Percentiles rank a stretch among this genome's conserved stretches.
Evolutionary conservation across 2,888 invertebrate genomes (phyloP).

Genomic region (Teinopalpus imperialis): DNA sequence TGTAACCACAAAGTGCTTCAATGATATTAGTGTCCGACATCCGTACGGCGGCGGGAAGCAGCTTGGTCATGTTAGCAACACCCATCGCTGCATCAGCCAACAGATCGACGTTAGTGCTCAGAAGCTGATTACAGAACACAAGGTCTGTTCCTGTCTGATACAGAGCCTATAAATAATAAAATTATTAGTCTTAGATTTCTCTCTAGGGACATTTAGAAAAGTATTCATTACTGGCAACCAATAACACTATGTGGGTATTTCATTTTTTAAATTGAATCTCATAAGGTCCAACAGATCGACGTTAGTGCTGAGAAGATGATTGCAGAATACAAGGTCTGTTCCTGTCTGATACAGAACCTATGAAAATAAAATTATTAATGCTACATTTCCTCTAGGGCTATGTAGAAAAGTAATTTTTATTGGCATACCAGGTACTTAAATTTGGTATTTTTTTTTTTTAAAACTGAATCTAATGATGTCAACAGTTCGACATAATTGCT

Average conservation of each 20-base stretch:
- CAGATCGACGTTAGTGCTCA: conserved; percentile 61
- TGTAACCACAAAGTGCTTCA: conserved; percentile 62
- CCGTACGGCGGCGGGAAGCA: conserved; percentile 62
- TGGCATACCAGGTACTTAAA: no score
- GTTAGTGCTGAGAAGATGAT: conserved; percentile 63
- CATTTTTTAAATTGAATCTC: no score
- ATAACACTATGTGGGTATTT: no score
- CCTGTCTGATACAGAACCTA: conserved; percentile 67
- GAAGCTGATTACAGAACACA: conserved; percentile 68
- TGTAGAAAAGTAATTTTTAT: no score
- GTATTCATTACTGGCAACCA: no score
- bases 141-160: conserved; percentile 66
- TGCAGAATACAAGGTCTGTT: conserved; percentile 70
- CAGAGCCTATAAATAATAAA: conserved; percentile 53
- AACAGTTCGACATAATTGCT: conserved; percentile 62
- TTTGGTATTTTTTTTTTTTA: no score
- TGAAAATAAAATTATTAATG: no score
- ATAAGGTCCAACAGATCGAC: conserved; percentile 60
- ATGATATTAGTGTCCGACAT: conserved; percentile 74
- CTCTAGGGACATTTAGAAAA: no score
- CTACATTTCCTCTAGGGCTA: no score
- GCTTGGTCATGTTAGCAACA: conserved; percentile 71
- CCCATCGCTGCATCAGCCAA: conserved; percentile 72
- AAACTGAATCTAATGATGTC: no score
- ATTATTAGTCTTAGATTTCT: no score